Base-by-base conservation (phyloP, 2,797 vertebrate species). In the Thaleichthys pacificus region DNA sequence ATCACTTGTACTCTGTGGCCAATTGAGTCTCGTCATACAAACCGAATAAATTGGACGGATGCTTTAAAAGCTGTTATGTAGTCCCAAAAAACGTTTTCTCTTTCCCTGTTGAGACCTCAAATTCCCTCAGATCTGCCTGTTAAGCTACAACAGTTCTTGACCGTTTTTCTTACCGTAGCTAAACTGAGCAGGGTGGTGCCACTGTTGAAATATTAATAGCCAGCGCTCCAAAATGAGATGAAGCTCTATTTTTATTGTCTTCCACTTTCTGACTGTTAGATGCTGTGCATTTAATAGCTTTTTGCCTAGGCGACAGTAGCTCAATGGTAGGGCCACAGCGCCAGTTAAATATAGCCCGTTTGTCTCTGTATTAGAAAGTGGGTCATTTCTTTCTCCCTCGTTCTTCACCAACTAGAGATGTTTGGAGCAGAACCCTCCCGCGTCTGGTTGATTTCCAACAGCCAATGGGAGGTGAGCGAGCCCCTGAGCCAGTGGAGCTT, bases 131-230 rank as follows among this genome's bases (percentile, higher is more conserved):
- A 17, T 15, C 35, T 66, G 47, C 49, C 58, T 60, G 58, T 77
- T 69, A 24, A n/a, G 71, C 24, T 26, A 47, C 64, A 57, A 1
- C 73, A 28, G 24, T 61, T 67, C n/a, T 42, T 24, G 60, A 22
- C 62, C 9, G 26, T 49, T 66, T 66, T 47, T 24, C 24, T 60
- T 69, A n/a, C 62, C 28, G 51, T 21, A 2, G 8, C 62, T 2
- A 28, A 63, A 73, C 7, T 22, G 35, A 72, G 24, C 51, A 69
- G 57, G 69, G 78, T 81, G 74, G 74, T 73, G 56, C 77, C 54
- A 76, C 70, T 79, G 32, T 75, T 87, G 49, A 82, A 86, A 84
- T 82, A 86, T 87, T 88, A 70, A 88, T 83, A 84, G 69, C 73
- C 69, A 61, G 3, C 17, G 66, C 74, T 82, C 85, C 80, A 79